phyloP scores from a whole-genome alignment of 2,797 vertebrate species.

The Enteromius viviparus region DNA sequence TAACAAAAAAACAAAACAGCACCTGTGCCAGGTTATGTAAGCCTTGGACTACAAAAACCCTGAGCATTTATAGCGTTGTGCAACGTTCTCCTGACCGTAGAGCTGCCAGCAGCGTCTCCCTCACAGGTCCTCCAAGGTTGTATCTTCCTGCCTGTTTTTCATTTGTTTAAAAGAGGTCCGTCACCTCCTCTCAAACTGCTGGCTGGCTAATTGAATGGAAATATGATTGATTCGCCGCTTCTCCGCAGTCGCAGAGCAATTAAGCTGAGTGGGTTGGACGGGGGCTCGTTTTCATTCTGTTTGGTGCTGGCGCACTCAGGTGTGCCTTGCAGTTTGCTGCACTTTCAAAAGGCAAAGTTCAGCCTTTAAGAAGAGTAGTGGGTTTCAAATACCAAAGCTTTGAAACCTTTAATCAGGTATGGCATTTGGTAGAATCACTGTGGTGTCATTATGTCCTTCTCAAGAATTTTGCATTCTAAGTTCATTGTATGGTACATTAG shows the following conservation, averaged over 20 bases:
- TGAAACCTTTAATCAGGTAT: conserved; percentile 37
- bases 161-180: conserved; percentile 64
- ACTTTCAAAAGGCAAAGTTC: conserved; percentile 47
- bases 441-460: conserved; percentile 17
- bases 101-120: conserved; percentile 43
- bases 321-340: neutral
- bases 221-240: conserved; percentile 63
- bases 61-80: conserved; percentile 37
- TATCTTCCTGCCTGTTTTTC: conserved; percentile 57
- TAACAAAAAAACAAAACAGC: neutral
- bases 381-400: conserved; percentile 38
- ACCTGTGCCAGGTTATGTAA: conserved; percentile 46
- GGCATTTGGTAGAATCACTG: conserved; percentile 23
- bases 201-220: conserved; percentile 64
- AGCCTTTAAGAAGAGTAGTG: conserved; percentile 37
- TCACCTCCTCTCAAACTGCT: conserved; percentile 53
- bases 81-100: conserved; percentile 18
- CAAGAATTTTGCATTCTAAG: conserved; percentile 11
- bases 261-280: conserved; percentile 57
- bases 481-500: neutral
- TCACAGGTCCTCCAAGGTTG: conserved; percentile 54
- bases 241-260: conserved; percentile 52
- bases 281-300: conserved; percentile 3
- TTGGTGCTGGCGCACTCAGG: conserved; percentile 28
- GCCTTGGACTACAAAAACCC: conserved; percentile 37